Conservation (phyloP, 2,888 invertebrate genomes). For the Syrista parreyssii region DNA sequence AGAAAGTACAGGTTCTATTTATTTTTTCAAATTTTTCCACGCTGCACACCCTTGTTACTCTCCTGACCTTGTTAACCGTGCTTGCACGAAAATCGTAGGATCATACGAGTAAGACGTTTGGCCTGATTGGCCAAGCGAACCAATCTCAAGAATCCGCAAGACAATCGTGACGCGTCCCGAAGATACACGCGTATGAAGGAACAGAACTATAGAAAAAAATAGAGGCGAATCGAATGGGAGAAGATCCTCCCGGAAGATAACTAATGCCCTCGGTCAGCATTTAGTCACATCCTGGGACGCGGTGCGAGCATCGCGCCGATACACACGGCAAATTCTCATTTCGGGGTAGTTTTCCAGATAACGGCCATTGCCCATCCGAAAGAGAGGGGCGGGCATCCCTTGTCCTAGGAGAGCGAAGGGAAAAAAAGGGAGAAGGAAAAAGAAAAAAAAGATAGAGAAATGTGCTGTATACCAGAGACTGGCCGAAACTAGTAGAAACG, state of each 20-base stretch:
- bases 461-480: background rate
- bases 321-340: slow-evolving; percentile 50
- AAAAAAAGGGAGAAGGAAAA: slow-evolving; percentile 18
- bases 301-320: slow-evolving; percentile 29
- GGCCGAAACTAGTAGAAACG: too few relatives aligned
- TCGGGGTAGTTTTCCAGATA: slow-evolving; percentile 49
- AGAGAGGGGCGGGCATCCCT: slow-evolving; percentile 21
- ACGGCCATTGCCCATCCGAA: slow-evolving; percentile 48
- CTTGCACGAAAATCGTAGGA: too few relatives aligned
- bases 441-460: slow-evolving; percentile 22
- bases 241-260: slow-evolving; percentile 38
- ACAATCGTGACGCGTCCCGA: too few relatives aligned
- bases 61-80: too few relatives aligned
- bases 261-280: slow-evolving; percentile 47
- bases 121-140: too few relatives aligned
- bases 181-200: background rate
- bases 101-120: too few relatives aligned
- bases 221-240: slow-evolving; percentile 7
- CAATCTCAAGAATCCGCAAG: too few relatives aligned
- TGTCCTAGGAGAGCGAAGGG: slow-evolving; percentile 14
- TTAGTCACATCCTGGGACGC: slow-evolving; percentile 41
- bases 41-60: too few relatives aligned
- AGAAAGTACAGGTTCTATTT: too few relatives aligned
- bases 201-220: slow-evolving; percentile 15
- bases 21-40: too few relatives aligned